Percentiles rank a stretch among this genome's conserved stretches.
phyloP scores from a whole-genome alignment of 2,797 vertebrate genomes.

The Etheostoma nigrum region DNA sequence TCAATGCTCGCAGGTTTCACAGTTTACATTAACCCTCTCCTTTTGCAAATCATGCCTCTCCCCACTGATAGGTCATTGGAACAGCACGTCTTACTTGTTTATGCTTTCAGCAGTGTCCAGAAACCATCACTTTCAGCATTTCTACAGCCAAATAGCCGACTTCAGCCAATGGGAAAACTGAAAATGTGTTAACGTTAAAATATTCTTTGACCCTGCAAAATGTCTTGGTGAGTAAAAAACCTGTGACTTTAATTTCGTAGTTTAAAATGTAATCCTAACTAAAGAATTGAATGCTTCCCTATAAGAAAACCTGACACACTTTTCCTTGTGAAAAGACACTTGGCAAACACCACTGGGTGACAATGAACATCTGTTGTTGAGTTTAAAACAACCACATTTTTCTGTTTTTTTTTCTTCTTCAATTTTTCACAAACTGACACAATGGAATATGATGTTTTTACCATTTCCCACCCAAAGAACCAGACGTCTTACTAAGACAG shows the following conservation, averaged over 20 bases:
- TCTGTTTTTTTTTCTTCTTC: too few relatives aligned
- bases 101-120: not conserved
- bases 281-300: constrained; percentile 6
- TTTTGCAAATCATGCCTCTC: not conserved
- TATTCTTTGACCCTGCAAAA: not conserved
- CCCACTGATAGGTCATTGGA: not conserved
- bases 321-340: not conserved
- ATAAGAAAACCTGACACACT: not conserved
- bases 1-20: not conserved
- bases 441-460: not conserved
- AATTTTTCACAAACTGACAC: not conserved
- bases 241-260: constrained; percentile 6
- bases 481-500: not conserved
- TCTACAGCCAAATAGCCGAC: not conserved
- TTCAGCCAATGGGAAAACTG: not conserved
- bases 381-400: not conserved
- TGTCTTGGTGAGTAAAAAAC: not conserved
- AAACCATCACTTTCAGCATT: not conserved
- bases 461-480: not conserved
- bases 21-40: not conserved
- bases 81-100: too few relatives aligned
- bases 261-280: not conserved
- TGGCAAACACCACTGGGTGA: not conserved
- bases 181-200: not conserved
- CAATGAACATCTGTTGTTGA: not conserved